Evolutionary conservation across 35 echinoderm and acorn worm species (phyloP).

Genomic region (Hemicentrotus pulcherrimus): DNA sequence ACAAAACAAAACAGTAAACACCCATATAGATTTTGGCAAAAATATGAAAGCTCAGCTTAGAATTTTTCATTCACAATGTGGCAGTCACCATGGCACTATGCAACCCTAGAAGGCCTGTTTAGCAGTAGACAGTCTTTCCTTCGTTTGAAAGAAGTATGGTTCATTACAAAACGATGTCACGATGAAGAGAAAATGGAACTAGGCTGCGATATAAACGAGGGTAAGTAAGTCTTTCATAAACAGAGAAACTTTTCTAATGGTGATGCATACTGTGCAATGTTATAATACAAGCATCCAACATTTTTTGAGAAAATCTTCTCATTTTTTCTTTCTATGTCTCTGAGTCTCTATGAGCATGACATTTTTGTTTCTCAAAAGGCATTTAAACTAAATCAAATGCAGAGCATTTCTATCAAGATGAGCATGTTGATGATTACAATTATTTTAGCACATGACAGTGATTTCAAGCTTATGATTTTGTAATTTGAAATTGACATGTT

Average conservation of each 20-base stretch:
- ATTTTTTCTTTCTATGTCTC: background rate
- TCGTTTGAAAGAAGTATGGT: background rate
- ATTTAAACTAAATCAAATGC: too few species aligned
- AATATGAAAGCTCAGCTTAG: background rate
- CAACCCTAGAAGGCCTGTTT: background rate
- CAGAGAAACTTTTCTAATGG: background rate
- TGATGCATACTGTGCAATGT: background rate
- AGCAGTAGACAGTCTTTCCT: background rate
- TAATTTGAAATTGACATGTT: too few species aligned
- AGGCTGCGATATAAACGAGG: background rate
- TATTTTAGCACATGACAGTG: too few species aligned
- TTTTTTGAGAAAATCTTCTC: background rate
- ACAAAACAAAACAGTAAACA: too few species aligned
- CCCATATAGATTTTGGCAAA: too few species aligned
- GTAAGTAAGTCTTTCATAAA: background rate
- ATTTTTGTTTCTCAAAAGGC: too few species aligned
- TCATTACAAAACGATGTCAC: background rate
- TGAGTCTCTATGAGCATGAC: background rate
- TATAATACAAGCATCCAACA: background rate
- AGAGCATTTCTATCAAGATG: too few species aligned
- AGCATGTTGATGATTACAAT: too few species aligned
- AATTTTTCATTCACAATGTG: background rate
- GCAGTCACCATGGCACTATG: background rate
- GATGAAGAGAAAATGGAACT: background rate
- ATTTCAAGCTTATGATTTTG: too few species aligned